These are phyloP conservation scores for Lasioglossum lativentre DNA, from an alignment of 2,888 invertebrate species.

Conservation along the genomic window DNA sequence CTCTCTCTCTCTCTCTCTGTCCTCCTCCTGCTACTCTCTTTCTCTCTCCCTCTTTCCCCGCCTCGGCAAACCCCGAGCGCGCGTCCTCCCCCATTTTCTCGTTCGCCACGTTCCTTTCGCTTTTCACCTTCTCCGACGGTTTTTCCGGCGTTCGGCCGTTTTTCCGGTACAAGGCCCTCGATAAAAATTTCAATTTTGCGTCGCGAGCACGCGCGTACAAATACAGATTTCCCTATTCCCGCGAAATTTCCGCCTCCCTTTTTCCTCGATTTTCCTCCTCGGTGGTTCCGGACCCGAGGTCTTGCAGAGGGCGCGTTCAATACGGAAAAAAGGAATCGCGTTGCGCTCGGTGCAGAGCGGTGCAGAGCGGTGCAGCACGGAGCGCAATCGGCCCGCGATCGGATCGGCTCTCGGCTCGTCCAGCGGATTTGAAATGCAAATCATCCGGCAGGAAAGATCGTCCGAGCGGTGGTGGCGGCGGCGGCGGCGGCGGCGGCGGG, in stretches of 20 bases:
- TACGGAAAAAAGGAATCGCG: background rate
- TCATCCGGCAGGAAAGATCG: constrained; percentile 73
- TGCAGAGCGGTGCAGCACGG: background rate
- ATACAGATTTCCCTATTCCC: background rate
- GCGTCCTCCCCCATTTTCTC: constrained; percentile 10
- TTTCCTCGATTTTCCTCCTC: background rate
- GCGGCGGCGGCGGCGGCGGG: no score
- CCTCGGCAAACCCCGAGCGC: background rate
- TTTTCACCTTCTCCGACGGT: constrained; percentile 38
- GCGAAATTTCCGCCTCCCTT: background rate
- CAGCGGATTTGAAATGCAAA: constrained; percentile 78
- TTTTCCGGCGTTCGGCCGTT: constrained; percentile 39
- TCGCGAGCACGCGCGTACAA: background rate
- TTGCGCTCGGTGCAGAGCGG: background rate
- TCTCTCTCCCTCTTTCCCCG: background rate
- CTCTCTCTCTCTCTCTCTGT: background rate
- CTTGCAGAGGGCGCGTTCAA: background rate
- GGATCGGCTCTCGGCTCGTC: constrained; percentile 66
- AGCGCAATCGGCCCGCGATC: constrained; percentile 56
- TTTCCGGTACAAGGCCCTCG: constrained; percentile 18
- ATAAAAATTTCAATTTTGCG: constrained; percentile 57
- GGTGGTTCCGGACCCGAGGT: background rate
- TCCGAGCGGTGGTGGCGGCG: constrained; percentile 32
- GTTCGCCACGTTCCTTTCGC: constrained; percentile 24
- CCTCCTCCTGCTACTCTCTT: background rate